Conservation (phyloP, 2,113 vertebrate genomes). For the Ammospiza caudacuta region DNA sequence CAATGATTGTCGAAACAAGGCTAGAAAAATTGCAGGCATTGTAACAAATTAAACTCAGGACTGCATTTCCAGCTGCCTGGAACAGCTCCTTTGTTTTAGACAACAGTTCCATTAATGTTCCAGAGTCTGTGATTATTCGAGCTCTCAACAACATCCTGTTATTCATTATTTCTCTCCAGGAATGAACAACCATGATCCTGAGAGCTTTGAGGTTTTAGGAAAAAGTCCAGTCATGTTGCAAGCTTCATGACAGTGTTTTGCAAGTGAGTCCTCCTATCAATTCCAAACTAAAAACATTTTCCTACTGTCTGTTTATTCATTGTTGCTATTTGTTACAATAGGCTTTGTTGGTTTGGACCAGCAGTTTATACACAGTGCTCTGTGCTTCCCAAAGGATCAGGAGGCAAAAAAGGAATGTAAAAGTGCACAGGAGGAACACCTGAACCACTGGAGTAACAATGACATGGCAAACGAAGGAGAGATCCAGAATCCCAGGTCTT, state of each 20-base stretch:
- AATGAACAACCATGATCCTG: not conserved
- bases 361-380: not conserved
- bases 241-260: not conserved
- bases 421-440: not conserved
- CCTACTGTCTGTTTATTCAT: not conserved
- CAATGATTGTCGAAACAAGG: not conserved
- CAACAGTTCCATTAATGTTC: not conserved
- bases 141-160: conserved; percentile 1
- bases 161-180: conserved; percentile 20
- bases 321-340: not conserved
- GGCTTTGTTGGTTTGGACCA: not conserved
- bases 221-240: not conserved
- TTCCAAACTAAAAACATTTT: not conserved
- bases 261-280: not conserved
- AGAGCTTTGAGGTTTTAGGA: not conserved
- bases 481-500: not conserved
- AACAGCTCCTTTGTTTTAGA: conserved; percentile 20
- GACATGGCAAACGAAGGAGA: not conserved
- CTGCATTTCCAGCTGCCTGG: conserved; percentile 41
- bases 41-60: not conserved
- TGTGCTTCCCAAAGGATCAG: not conserved
- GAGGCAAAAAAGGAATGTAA: not conserved
- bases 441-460: not conserved
- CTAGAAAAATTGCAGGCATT: not conserved
- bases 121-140: conserved; percentile 2